Percentiles rank a stretch among this genome's conserved stretches.
phyloP scores from a whole-genome alignment of 2,113 vertebrate genomes.

The Channa argus region DNA sequence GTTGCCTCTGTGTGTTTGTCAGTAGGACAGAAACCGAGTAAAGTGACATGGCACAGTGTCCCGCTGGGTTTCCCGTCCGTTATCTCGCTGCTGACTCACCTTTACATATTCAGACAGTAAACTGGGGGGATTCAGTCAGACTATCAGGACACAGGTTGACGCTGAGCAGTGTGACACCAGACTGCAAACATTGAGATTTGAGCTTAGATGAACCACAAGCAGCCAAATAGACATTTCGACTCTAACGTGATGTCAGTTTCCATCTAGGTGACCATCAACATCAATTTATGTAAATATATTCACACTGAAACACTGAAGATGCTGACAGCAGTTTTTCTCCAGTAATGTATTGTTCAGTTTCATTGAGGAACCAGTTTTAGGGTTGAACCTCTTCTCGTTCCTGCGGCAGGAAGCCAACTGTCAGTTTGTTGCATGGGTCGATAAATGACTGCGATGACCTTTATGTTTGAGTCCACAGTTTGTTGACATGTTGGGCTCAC shows the following conservation, averaged over 20 bases:
- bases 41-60: not conserved
- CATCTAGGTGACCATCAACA: too few species aligned
- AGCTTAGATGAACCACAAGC: too few species aligned
- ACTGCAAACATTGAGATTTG: too few species aligned
- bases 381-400: too few species aligned
- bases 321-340: too few species aligned
- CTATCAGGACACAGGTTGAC: not conserved
- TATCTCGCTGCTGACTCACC: constrained; percentile 10
- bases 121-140: not conserved
- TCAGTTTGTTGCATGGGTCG: constrained; percentile 11
- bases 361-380: too few species aligned
- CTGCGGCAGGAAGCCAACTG: constrained; percentile 9
- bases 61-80: not conserved
- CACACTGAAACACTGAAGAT: too few species aligned
- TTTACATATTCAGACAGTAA: not conserved
- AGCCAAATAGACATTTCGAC: too few species aligned
- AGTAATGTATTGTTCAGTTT: too few species aligned
- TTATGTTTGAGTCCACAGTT: constrained; percentile 16
- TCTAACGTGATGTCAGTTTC: too few species aligned
- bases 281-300: too few species aligned
- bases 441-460: constrained; percentile 8
- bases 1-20: not conserved
- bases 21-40: not conserved
- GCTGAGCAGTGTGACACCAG: not conserved
- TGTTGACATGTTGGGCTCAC: not conserved